Percentiles rank a stretch among this genome's conserved stretches.
Evolutionary conservation across 2,113 vertebrate species (phyloP).

Genomic region (Speoplatyrhinus poulsoni): DNA sequence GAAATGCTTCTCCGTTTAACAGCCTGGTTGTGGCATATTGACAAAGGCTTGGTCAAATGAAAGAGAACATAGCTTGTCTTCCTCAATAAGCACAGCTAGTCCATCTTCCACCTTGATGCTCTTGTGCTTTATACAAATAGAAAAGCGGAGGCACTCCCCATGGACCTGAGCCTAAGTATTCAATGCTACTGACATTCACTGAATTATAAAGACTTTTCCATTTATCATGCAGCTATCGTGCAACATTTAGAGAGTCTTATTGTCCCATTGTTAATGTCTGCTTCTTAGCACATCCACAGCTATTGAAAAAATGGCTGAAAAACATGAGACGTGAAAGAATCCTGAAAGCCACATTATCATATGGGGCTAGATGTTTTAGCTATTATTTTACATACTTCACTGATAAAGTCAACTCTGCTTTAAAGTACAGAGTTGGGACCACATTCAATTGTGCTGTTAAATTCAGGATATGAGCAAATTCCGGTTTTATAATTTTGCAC

Average conservation of each 20-base stretch:
- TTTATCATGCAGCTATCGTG: slow-evolving; percentile 16
- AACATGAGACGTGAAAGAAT: no score
- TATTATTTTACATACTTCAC: no score
- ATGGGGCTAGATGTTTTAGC: no score
- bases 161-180: slow-evolving; percentile 32
- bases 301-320: no score
- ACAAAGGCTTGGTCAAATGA: slow-evolving; percentile 60
- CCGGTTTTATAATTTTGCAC: no score
- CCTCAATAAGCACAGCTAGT: slow-evolving; percentile 50
- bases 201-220: slow-evolving; percentile 38
- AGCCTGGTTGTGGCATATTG: slow-evolving; percentile 28
- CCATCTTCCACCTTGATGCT: slow-evolving; percentile 36
- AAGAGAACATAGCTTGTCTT: slow-evolving; percentile 58
- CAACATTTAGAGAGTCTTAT: slow-evolving; percentile 1
- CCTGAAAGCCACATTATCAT: no score
- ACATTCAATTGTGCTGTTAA: no score
- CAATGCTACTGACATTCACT: slow-evolving; percentile 41
- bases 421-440: no score
- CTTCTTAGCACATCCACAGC: no score
- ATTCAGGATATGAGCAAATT: no score
- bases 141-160: slow-evolving; percentile 39
- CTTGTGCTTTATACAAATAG: slow-evolving; percentile 21
- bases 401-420: no score
- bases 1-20: slow-evolving; percentile 11
- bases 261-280: slow-evolving; percentile 11